Conservation (phyloP, 2,113 vertebrate genomes). For the Podarcis raffonei region DNA sequence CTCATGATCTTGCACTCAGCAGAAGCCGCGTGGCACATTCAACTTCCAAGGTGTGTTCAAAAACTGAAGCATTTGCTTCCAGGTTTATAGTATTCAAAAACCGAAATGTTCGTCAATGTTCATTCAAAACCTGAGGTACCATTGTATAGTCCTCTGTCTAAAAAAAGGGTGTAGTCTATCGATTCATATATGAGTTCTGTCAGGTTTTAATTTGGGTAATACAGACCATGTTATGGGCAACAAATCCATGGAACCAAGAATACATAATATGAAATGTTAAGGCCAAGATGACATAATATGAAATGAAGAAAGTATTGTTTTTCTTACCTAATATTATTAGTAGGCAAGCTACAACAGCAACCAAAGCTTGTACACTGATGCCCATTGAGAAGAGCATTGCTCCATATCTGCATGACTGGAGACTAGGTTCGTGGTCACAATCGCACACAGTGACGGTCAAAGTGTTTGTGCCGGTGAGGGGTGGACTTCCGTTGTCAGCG, state of each 20-base stretch:
- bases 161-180: too few relatives aligned
- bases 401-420: conserved; percentile 74
- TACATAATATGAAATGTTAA: rapidly evolving
- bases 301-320: rapidly evolving
- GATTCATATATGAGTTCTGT: too few relatives aligned
- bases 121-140: too few relatives aligned
- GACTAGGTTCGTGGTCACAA: conserved; percentile 78
- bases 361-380: conserved; percentile 79
- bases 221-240: not conserved
- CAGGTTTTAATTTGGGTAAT: too few relatives aligned
- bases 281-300: too few relatives aligned
- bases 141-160: too few relatives aligned
- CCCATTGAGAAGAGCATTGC: conserved; percentile 79
- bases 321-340: conserved; percentile 84
- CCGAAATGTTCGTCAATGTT: too few relatives aligned
- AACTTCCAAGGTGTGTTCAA: too few relatives aligned
- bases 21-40: too few relatives aligned
- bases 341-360: conserved; percentile 80
- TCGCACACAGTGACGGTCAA: conserved; percentile 86
- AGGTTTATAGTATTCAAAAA: too few relatives aligned
- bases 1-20: too few relatives aligned
- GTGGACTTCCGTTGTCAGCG: conserved; percentile 85
- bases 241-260: not conserved
- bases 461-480: conserved; percentile 87
- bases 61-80: too few relatives aligned